These are phyloP conservation scores for Uloborus diversus DNA, from an alignment of 1,140 invertebrate species.

Conservation along the genomic window DNA sequence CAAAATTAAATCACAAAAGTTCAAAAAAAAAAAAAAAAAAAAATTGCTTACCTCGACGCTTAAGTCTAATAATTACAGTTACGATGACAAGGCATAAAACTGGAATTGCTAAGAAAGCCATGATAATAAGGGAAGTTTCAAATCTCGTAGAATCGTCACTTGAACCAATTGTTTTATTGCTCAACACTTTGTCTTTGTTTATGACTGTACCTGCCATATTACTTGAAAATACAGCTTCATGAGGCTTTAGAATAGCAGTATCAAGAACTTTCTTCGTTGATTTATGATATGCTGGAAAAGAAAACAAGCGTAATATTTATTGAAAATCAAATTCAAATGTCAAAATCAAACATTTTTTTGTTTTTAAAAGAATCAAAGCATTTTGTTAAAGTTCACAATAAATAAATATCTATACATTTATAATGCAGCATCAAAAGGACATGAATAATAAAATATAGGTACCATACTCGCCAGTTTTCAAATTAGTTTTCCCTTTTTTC, in stretches of 20 bases:
- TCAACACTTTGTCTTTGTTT: not conserved
- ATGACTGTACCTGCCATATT: not conserved
- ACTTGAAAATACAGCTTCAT: not conserved
- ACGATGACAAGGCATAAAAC: slow-evolving; percentile 54
- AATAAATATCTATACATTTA: too few relatives aligned
- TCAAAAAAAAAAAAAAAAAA: too few relatives aligned
- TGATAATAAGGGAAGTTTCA: slow-evolving; percentile 56
- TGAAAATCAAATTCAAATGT: not conserved
- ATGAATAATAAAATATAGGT: too few relatives aligned
- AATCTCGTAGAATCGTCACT: slow-evolving; percentile 29
- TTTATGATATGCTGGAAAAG: slow-evolving; percentile 43
- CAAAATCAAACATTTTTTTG: not conserved
- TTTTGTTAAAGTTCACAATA: too few relatives aligned
- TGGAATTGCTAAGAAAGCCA: slow-evolving; percentile 57
- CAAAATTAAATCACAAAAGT: too few relatives aligned
- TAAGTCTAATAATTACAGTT: slow-evolving; percentile 51
- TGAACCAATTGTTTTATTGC: not conserved
- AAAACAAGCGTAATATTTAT: not conserved
- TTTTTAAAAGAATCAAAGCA: not conserved
- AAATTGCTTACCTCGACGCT: slow-evolving; percentile 54
- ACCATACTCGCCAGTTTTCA: not conserved
- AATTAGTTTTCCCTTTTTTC: not conserved
- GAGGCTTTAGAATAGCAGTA: not conserved
- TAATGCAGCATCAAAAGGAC: too few relatives aligned
- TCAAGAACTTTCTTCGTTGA: slow-evolving; percentile 43